Evolutionary conservation across 2,113 vertebrate species (phyloP), one percentile per base, ranked within the genome.

Genomic region (Xiphophorus maculatus): DNA sequence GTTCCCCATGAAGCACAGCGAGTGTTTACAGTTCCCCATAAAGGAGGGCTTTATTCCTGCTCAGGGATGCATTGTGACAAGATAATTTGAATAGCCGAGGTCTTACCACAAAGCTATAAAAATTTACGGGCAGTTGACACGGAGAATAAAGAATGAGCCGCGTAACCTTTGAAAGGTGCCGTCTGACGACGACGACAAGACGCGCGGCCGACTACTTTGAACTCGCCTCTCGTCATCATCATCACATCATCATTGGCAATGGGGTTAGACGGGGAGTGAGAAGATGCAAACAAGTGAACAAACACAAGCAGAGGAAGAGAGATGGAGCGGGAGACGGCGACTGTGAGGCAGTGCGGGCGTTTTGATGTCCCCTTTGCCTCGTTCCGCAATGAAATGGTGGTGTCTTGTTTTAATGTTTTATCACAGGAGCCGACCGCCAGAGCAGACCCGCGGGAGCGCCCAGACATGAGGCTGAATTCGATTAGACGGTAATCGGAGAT

Each of bases 31-130:
- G 88, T 89, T 87, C 74, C 90, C 87, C 87, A 92, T 94, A 94
- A 94, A 94, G 88, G 79, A 79, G 68, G 82, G 81, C 84, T 93
- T 95, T 94, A 95, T 94, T 90, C 89, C 90, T 89, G 91, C 89
- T 92, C 87, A 81, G 93, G 94, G 93, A 93, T 91, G 88, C 92
- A 93, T 93, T 90, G 92, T 93, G 93, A 94, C 93, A 91, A 89
- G 93, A 93, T 94, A 76, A 94, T 94, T 94, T 93, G 93, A 94
- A 94, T 94, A 93, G 93, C 88, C 14, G 87, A 87, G 90, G 91
- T 93, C 93, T 94, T 92, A 87, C 88, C 87, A 90, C 89, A 88
- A 85, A 91, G 90, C 89, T 69, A 84, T 95, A 95, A 95, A 95
- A 93, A 93, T 95, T 95, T 95, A 95, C 87, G 70, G 90, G 86